Evolutionary conservation across 2,113 vertebrate species (phyloP).

Genomic region (Etheostoma spectabile): DNA sequence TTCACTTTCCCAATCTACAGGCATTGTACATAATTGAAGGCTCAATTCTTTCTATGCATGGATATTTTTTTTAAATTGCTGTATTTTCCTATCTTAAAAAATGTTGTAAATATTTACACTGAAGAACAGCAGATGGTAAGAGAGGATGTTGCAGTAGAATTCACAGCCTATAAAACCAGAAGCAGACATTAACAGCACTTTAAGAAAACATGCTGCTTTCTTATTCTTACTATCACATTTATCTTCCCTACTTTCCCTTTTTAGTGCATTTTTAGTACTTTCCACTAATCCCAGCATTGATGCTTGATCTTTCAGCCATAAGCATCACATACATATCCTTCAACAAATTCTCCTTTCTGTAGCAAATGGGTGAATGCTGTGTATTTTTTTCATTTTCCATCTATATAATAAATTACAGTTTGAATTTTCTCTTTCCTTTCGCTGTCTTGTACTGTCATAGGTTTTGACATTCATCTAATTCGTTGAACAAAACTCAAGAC

Average conservation of each 20-base stretch:
- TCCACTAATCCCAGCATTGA: not conserved
- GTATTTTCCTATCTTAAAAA: not conserved
- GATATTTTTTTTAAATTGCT: not conserved
- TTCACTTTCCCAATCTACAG: not conserved
- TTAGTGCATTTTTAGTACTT: not conserved
- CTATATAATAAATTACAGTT: not conserved
- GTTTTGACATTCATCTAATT: not conserved
- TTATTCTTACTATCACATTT: not conserved
- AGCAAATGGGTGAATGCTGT: not conserved
- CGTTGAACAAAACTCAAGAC: not conserved
- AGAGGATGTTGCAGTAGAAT: not conserved
- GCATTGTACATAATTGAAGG: conserved; percentile 3
- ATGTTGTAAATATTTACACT: not conserved
- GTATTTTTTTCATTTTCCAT: not conserved
- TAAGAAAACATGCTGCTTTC: not conserved
- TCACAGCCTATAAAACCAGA: conserved; percentile 11
- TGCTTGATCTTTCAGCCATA: not conserved
- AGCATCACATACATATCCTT: not conserved
- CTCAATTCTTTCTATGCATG: not conserved
- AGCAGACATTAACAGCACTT: not conserved
- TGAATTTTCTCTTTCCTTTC: not conserved
- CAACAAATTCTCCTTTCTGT: not conserved
- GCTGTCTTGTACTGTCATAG: not conserved
- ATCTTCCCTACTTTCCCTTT: not conserved
- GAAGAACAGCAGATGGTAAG: not conserved